These are phyloP conservation scores for Probaryconus sp. DNA, from an alignment of 1,140 invertebrate genomes.

Conservation along the genomic window DNA sequence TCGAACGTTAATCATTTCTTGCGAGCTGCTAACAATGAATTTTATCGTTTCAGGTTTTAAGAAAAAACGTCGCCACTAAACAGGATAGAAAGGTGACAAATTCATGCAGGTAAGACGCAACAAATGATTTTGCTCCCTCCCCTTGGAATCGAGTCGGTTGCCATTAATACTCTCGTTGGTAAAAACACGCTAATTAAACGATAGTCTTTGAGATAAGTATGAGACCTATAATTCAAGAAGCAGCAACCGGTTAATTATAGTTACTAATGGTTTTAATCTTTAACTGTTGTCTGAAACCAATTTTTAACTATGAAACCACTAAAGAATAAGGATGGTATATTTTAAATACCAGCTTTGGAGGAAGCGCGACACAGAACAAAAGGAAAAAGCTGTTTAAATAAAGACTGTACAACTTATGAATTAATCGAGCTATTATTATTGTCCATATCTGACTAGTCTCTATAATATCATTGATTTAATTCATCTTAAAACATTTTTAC, in stretches of 20 bases:
- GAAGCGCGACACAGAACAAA: slow-evolving; percentile 35
- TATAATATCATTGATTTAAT: too few relatives aligned
- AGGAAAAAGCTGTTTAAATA: slow-evolving; percentile 47
- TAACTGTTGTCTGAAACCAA: slow-evolving; percentile 76
- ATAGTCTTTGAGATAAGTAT: slow-evolving; percentile 71
- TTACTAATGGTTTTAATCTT: slow-evolving; percentile 78
- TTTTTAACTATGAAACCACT: slow-evolving; percentile 73
- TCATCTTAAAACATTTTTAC: too few relatives aligned
- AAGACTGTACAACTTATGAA: slow-evolving; percentile 58
- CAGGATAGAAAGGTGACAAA: slow-evolving; percentile 55
- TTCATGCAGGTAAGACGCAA: slow-evolving; percentile 69
- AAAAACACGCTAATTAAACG: slow-evolving; percentile 73
- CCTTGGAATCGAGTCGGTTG: slow-evolving; percentile 69
- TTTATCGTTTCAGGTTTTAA: slow-evolving; percentile 72
- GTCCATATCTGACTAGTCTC: too few relatives aligned
- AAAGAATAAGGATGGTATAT: slow-evolving; percentile 49
- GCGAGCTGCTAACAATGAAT: slow-evolving; percentile 4
- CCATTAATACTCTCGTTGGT: slow-evolving; percentile 74
- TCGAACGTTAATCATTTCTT: too few relatives aligned
- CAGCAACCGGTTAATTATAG: slow-evolving; percentile 75
- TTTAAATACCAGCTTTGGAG: slow-evolving; percentile 52
- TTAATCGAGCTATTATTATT: slow-evolving; percentile 51
- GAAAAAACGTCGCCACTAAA: slow-evolving; percentile 76
- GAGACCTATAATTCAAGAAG: slow-evolving; percentile 69
- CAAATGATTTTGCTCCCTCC: slow-evolving; percentile 70